These are phyloP conservation scores for Xerus rutilus DNA, from an alignment of 2,797 vertebrate species.

Conservation along the genomic window DNA sequence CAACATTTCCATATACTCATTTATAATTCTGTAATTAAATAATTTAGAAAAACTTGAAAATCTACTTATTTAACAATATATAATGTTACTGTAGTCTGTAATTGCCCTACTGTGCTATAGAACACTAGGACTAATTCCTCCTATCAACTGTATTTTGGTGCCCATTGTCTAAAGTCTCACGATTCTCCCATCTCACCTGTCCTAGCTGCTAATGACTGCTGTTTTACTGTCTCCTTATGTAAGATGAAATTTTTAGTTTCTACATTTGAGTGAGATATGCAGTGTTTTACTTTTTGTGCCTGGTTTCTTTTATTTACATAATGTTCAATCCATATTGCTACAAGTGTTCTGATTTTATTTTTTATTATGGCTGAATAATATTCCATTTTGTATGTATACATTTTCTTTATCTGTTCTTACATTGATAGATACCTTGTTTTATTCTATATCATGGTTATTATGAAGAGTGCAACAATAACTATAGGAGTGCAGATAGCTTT, in stretches of 20 bases:
- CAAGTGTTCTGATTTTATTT: neutral
- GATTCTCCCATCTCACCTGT: neutral
- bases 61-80: neutral
- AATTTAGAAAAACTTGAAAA: neutral
- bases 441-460: neutral
- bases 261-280: neutral
- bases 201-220: neutral
- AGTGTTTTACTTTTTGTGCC: neutral
- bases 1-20: neutral
- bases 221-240: neutral
- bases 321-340: neutral
- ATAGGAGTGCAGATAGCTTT: neutral
- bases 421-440: neutral
- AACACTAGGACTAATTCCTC: neutral
- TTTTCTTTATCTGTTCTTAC: neutral
- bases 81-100: neutral
- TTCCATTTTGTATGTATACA: neutral
- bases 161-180: neutral
- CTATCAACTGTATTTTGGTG: neutral
- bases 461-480: neutral
- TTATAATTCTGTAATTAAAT: neutral
- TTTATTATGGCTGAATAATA: neutral
- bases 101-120: neutral
- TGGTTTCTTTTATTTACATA: neutral
- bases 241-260: neutral